phyloP scores from a whole-genome alignment of 2,888 invertebrate genomes.

The Agonopterix heracliana region DNA sequence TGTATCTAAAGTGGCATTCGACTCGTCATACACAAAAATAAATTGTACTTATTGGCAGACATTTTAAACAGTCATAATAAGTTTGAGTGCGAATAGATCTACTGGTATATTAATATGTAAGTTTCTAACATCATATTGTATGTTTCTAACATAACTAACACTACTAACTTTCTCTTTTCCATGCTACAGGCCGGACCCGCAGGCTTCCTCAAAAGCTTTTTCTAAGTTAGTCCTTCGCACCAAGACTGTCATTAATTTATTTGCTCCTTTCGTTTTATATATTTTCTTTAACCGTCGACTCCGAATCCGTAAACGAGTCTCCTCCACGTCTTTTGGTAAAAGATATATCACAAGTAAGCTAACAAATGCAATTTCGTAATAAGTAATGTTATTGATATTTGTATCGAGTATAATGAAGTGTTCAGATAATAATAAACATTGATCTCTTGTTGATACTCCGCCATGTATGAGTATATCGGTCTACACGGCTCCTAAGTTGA shows the following conservation, averaged over 20 bases:
- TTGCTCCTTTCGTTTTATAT: constrained; percentile 54
- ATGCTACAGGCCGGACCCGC: constrained; percentile 88
- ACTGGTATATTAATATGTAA: too few species aligned
- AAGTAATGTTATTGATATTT: constrained; percentile 47
- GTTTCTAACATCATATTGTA: not conserved
- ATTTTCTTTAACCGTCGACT: constrained; percentile 52
- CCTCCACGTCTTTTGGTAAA: constrained; percentile 36
- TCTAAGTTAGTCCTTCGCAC: constrained; percentile 81
- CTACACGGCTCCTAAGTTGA: not conserved
- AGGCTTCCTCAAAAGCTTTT: constrained; percentile 96
- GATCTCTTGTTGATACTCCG: constrained; percentile 49
- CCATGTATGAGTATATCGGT: constrained; percentile 30
- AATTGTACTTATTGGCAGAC: too few species aligned
- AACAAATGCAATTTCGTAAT: constrained; percentile 52
- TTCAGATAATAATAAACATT: constrained; percentile 59
- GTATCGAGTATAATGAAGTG: constrained; percentile 65
- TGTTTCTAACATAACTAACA: constrained; percentile 23
- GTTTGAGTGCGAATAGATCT: too few species aligned
- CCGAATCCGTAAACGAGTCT: constrained; percentile 49
- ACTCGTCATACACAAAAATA: too few species aligned
- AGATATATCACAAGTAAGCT: constrained; percentile 41
- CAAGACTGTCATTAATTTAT: constrained; percentile 71
- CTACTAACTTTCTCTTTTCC: constrained; percentile 46
- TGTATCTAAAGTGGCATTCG: too few species aligned
- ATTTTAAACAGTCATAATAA: too few species aligned